Base-by-base conservation (phyloP, 2,888 invertebrate genomes). In the Drosophila siamana region DNA sequence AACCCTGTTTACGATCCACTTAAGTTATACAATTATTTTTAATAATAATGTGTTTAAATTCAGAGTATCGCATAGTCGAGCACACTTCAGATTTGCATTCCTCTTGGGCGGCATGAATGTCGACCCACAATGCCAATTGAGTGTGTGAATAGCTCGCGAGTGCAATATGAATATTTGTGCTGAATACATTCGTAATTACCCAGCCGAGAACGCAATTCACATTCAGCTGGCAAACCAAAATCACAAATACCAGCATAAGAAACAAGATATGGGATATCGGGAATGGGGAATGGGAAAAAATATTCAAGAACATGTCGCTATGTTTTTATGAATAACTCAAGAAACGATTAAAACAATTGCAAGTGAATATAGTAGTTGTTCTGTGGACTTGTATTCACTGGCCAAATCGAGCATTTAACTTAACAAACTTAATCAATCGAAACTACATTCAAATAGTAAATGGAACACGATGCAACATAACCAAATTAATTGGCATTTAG, bases 381-480 rank as follows among this genome's bases (percentile, higher is more conserved):
- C 51, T 26, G 24, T 38, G 1, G 38, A 51, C 38, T 38, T 11
- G 26, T 51, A 26, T 16, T 51, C 26, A 38, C 26, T 51, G 15
- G 48, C n/a, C 8, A 19, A 16, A 30, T 6, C 28, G 28, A 47
- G 11, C 33, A 33, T 5, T 15, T 16, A 28, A 11, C 6, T 13
- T 36, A 36, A 16, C 11, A n/a, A 28, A 11, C 6, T 13, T 36
- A 36, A 16, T 47, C 11, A 28, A n/a, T 33, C 7, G 7, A 4
- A 16, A n/a, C 2, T 30, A 4, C 26, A 28, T 26, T 28, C 15
- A 28, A n/a, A n/a, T n/a, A n/a, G n/a, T 0, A 33, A 33, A 33
- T 19, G 19, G 19, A 19, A 3, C 19, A 2, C 19, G 2, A 33
- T 19, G 19, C 2, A 19, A 3, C 19, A 2, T 3, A 1, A 19